A percentile compares a stretch with the other conserved stretches of the same genome.
phyloP scores from a whole-genome alignment of 1,140 invertebrate species.

The Laupala kohalensis region DNA sequence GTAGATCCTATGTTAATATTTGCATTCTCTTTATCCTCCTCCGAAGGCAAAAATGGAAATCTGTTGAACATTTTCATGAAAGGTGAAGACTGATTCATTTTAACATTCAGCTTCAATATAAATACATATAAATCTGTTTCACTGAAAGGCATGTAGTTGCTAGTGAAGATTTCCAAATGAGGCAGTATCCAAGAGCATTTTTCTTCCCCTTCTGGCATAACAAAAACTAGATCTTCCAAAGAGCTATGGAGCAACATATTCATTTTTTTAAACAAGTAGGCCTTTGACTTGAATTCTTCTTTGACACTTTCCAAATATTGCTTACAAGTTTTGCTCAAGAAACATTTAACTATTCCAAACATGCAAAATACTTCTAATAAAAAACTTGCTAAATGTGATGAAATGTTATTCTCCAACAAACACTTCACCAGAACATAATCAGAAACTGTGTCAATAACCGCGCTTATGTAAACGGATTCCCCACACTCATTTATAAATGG shows the following conservation, averaged over 20 bases:
- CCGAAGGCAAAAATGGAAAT: slow-evolving; percentile 17
- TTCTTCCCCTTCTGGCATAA: slow-evolving; percentile 3
- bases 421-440: slow-evolving; percentile 22
- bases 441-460: slow-evolving; percentile 25
- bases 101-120: slow-evolving; percentile 21
- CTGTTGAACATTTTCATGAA: slow-evolving; percentile 21
- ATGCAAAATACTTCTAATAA: slow-evolving; percentile 24
- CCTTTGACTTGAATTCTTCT: slow-evolving; percentile 17
- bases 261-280: background rate
- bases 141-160: slow-evolving; percentile 18
- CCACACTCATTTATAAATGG: slow-evolving; percentile 21
- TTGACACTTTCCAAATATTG: slow-evolving; percentile 19
- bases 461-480: slow-evolving; percentile 20
- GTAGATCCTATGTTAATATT: slow-evolving; percentile 16
- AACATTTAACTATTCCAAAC: slow-evolving; percentile 24
- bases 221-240: background rate
- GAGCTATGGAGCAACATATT: background rate
- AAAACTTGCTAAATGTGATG: slow-evolving; percentile 19
- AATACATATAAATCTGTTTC: slow-evolving; percentile 22
- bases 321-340: slow-evolving; percentile 18
- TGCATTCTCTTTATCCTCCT: slow-evolving; percentile 22
- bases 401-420: slow-evolving; percentile 14
- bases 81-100: slow-evolving; percentile 14
- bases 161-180: slow-evolving; percentile 19
- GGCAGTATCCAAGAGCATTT: slow-evolving; percentile 19